Conservation (phyloP, 2,113 vertebrate species). For the Maccullochella peelii region DNA sequence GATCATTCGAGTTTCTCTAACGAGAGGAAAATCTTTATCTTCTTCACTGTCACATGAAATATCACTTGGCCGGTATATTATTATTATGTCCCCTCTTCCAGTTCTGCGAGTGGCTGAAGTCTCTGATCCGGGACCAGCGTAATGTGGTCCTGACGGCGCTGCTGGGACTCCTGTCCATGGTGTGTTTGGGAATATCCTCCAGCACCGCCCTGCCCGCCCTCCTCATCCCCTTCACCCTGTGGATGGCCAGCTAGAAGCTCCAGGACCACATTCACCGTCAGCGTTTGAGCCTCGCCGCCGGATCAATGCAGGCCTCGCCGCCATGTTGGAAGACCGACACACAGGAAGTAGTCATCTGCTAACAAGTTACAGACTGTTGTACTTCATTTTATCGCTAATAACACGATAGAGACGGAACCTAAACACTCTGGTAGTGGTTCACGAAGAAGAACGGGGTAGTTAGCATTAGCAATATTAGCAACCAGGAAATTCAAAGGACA, state of each 20-base stretch:
- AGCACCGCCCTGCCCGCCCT: constrained; percentile 87
- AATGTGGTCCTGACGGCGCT: constrained; percentile 84
- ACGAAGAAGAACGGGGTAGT: background rate
- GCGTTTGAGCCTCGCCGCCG: background rate
- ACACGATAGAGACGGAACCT: background rate
- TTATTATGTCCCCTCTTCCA: constrained; percentile 67
- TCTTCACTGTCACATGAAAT: too few species aligned
- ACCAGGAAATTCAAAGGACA: background rate
- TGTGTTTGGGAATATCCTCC: constrained; percentile 86
- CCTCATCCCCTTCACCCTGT: constrained; percentile 91
- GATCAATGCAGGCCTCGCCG: background rate
- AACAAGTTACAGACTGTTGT: background rate
- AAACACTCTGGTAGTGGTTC: background rate
- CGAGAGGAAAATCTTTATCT: too few species aligned
- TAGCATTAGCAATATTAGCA: constrained; percentile 29
- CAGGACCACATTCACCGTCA: background rate
- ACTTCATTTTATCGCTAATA: background rate
- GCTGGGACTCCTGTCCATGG: constrained; percentile 87
- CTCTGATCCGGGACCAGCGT: constrained; percentile 91
- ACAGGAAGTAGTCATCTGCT: constrained; percentile 24
- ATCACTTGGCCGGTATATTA: background rate
- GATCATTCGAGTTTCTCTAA: too few species aligned
- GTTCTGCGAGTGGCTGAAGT: constrained; percentile 95
- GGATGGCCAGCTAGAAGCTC: constrained; percentile 91
- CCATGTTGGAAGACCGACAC: background rate